Evolutionary conservation across 2,888 invertebrate species (phyloP), one percentile per base, ranked within the genome.

Genomic region (Drosophila borborema): DNA sequence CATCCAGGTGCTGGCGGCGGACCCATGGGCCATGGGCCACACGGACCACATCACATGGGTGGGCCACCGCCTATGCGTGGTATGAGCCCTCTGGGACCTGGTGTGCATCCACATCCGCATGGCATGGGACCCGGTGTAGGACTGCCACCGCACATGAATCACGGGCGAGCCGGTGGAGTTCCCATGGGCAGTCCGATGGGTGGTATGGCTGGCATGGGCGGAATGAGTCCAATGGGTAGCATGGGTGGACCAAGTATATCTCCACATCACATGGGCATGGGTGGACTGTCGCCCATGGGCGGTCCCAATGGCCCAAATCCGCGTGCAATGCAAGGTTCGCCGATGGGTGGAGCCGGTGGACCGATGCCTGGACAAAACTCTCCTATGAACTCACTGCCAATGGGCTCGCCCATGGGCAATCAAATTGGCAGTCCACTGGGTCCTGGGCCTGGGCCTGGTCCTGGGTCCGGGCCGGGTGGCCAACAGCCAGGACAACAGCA

Each of bases 331-430:
- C 96, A 96, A 95, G 95, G 95, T 79, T 91, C 89, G 0, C 94
- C 94, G 72, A 94, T 94, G 73, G 91, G 91, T 7, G 94, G 94
- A 76, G 94, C 94, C 65, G 95, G 96, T 94, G 95, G 95, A 38
- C 96, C 96, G 86, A 40, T 66, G 59, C 80, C 80, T 1, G 96
- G 96, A n/a, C 94, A 94, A 40, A 89, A 91, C 38, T 91, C 91
- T 55, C 96, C 96, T 18, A 96, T 96, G 95, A 96, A 96, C 91
- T 95, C 95, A 53, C 94, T 96, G 94, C 95, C 95, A 53, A 95
- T 95, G 95, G 95, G 95, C n/a, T 95, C 95, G 77, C 95, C 95
- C 23, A 96, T 96, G 95, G 95, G 95, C 43, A 95, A 95, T 74
- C 95, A 95, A 48, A 96, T 94, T 95, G 97, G 73, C 51, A 91